phyloP scores from a whole-genome alignment of 2,797 vertebrate genomes.

The Coreius guichenoti region DNA sequence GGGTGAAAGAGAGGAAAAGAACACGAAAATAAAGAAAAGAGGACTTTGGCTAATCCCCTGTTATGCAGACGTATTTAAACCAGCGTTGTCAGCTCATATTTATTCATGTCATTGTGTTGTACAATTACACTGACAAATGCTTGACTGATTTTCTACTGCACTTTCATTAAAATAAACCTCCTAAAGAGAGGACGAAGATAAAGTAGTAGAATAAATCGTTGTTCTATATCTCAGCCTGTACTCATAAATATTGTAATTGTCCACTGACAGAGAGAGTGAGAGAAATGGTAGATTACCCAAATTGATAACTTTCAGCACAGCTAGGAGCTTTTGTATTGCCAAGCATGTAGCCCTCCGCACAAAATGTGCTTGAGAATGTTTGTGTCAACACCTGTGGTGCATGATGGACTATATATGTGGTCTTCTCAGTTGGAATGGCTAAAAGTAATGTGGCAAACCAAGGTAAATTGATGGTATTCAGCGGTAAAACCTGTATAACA shows the following conservation, averaged over 20 bases:
- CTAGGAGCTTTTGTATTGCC: conserved; percentile 44
- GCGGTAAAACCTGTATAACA: not conserved
- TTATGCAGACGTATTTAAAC: conserved; percentile 79
- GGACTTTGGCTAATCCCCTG: conserved; percentile 72
- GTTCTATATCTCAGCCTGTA: conserved; percentile 72
- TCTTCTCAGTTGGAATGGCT: conserved; percentile 13
- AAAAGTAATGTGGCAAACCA: not conserved
- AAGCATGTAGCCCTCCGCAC: conserved; percentile 10
- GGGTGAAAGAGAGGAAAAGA: conserved; percentile 61
- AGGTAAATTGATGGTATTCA: not conserved
- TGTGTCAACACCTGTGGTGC: conserved; percentile 13
- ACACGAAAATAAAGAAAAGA: conserved; percentile 33
- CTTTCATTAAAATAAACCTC: conserved; percentile 80
- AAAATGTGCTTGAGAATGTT: conserved; percentile 21
- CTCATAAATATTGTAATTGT: conserved; percentile 86
- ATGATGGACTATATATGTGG: conserved; percentile 14
- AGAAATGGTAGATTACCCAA: conserved; percentile 55
- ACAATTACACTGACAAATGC: conserved; percentile 86
- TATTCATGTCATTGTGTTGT: conserved; percentile 85
- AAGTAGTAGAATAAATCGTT: conserved; percentile 76
- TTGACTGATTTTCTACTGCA: conserved; percentile 82
- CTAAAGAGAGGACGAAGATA: conserved; percentile 66
- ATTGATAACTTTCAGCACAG: conserved; percentile 49
- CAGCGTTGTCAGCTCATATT: conserved; percentile 75
- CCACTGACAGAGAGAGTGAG: conserved; percentile 70